phyloP scores from a whole-genome alignment of 2,113 vertebrate genomes.

The Neomonachus schauinslandi region DNA sequence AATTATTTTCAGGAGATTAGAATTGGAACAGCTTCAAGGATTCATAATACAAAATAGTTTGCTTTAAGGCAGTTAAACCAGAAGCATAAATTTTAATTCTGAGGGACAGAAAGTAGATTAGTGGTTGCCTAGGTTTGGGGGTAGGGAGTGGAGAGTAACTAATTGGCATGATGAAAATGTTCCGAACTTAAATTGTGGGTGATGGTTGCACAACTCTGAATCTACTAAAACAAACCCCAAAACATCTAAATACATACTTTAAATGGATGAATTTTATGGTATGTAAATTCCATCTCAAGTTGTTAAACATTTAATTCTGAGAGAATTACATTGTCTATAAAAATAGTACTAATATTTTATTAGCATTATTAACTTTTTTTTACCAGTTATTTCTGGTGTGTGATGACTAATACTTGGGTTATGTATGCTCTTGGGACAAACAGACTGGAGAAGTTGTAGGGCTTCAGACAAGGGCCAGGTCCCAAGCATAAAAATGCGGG shows the following conservation, averaged over 20 bases:
- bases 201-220: background rate
- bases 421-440: background rate
- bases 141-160: background rate
- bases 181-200: background rate
- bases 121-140: background rate
- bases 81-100: background rate
- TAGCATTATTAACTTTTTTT: background rate
- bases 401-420: background rate
- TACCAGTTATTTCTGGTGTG: background rate
- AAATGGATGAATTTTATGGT: background rate
- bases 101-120: background rate
- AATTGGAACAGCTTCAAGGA: background rate
- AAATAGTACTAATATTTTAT: background rate
- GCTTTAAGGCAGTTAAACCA: background rate
- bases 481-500: background rate
- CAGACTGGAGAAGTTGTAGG: background rate
- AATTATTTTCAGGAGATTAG: background rate
- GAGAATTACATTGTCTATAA: background rate
- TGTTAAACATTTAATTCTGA: background rate
- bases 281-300: background rate
- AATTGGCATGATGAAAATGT: background rate
- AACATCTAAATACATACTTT: background rate
- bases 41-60: background rate
- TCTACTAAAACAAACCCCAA: background rate
- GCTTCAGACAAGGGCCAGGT: background rate